phyloP scores from a whole-genome alignment of 2,113 vertebrate species.

The Fregata magnificens region DNA sequence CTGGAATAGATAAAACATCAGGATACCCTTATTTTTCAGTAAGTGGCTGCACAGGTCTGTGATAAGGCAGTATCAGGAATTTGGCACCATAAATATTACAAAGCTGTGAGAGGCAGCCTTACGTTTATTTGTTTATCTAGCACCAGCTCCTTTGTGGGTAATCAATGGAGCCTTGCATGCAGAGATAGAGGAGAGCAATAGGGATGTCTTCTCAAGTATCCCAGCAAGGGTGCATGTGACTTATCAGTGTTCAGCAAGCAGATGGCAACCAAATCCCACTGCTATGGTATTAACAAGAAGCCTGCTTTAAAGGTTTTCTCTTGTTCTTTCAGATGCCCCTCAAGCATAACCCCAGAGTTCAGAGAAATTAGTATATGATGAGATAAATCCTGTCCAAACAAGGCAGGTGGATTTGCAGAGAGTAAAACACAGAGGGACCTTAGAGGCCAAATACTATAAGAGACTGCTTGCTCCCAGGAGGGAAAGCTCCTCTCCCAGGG shows the following conservation, averaged over 20 bases:
- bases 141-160: background rate
- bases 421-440: background rate
- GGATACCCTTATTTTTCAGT: constrained; percentile 1
- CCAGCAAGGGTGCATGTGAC: background rate
- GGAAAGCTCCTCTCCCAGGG: background rate
- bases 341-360: background rate
- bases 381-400: background rate
- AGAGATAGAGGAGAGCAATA: background rate
- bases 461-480: background rate
- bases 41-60: background rate
- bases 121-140: background rate
- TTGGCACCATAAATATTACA: background rate
- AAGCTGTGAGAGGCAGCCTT: background rate
- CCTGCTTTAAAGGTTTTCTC: background rate
- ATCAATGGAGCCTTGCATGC: background rate
- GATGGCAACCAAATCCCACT: background rate
- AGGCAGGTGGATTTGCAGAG: background rate
- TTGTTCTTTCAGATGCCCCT: background rate
- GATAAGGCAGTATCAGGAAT: background rate
- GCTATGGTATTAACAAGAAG: background rate
- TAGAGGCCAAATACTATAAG: background rate
- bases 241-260: background rate
- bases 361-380: background rate
- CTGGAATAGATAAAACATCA: background rate
- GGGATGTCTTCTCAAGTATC: background rate